These are phyloP conservation scores for Crematogaster levior DNA, from an alignment of 2,888 invertebrate species.

Conservation along the genomic window DNA sequence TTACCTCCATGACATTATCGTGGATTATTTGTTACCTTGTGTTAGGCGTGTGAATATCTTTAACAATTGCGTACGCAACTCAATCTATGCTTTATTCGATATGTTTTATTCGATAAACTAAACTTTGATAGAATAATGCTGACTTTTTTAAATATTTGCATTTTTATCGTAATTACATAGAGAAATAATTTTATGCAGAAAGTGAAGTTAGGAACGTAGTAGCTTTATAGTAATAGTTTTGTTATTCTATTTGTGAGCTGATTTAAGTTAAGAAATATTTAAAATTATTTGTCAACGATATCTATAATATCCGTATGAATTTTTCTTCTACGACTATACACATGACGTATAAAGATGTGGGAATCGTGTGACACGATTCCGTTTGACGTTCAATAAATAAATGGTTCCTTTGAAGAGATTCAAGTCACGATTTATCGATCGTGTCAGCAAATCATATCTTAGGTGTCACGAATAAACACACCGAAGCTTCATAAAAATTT, in stretches of 20 bases:
- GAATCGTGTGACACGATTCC: constrained; percentile 64
- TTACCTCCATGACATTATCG: constrained; percentile 27
- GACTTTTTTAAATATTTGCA: not conserved
- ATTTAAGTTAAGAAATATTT: not conserved
- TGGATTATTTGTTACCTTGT: constrained; percentile 37
- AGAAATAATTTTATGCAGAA: not conserved
- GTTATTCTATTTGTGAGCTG: not conserved
- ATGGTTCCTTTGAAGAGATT: constrained; percentile 39
- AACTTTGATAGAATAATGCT: not conserved
- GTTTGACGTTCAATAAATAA: constrained; percentile 59
- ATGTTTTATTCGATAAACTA: not conserved
- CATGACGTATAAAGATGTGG: constrained; percentile 48
- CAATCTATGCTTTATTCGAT: not conserved
- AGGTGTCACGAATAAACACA: not conserved
- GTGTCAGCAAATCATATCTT: constrained; percentile 18
- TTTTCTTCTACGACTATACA: constrained; percentile 5
- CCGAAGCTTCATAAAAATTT: not conserved
- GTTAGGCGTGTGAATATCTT: constrained; percentile 22
- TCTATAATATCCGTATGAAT: not conserved
- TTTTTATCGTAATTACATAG: not conserved
- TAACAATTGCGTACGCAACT: constrained; percentile 25
- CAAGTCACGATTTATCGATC: constrained; percentile 56
- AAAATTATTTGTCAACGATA: constrained; percentile 11
- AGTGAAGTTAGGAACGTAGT: not conserved
- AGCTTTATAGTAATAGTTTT: not conserved